A percentile compares a stretch with the other conserved stretches of the same genome.
phyloP scores from a whole-genome alignment of 2,888 invertebrate species.

The Catocala nupta region DNA sequence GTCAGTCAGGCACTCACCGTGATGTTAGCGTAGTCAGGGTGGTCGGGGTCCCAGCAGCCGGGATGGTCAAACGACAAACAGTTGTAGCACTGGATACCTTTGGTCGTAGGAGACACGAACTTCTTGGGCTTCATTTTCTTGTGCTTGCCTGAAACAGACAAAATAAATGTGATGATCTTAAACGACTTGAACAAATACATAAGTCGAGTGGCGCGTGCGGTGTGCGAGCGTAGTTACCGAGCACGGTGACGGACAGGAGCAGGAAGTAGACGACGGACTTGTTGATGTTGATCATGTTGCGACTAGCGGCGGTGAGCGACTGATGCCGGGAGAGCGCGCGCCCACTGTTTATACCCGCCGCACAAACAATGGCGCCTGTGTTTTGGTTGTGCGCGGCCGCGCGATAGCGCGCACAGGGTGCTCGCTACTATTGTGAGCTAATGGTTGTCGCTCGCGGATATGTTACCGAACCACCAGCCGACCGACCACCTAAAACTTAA shows the following conservation, averaged over 20 bases:
- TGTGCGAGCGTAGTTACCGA: conserved; percentile 58
- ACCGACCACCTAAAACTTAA: too few relatives aligned
- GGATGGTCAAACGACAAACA: conserved; percentile 83
- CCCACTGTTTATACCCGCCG: conserved; percentile 57
- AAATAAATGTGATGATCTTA: too few relatives aligned
- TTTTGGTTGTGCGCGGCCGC: conserved; percentile 53
- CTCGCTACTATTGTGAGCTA: conserved; percentile 17
- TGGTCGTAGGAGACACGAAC: conserved; percentile 73
- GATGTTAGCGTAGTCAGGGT: conserved; percentile 80
- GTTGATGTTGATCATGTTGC: conserved; percentile 58
- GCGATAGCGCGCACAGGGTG: conserved; percentile 45
- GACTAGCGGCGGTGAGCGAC: conserved; percentile 11
- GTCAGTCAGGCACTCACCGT: conserved; percentile 62
- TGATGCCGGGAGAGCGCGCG: conserved; percentile 30
- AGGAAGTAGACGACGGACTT: conserved; percentile 65
- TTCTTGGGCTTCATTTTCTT: conserved; percentile 80
- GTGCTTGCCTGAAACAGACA: conserved; percentile 67
- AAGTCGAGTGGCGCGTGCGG: too few relatives aligned
- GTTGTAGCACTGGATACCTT: conserved; percentile 83
- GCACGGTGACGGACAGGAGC: conserved; percentile 65
- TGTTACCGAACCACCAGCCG: too few relatives aligned
- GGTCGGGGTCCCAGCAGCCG: conserved; percentile 84
- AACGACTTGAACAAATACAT: too few relatives aligned
- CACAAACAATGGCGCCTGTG: conserved; percentile 55
- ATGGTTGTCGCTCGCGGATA: not conserved